phyloP scores from a whole-genome alignment of 2,888 invertebrate genomes.

The Oxytorus armatus region DNA sequence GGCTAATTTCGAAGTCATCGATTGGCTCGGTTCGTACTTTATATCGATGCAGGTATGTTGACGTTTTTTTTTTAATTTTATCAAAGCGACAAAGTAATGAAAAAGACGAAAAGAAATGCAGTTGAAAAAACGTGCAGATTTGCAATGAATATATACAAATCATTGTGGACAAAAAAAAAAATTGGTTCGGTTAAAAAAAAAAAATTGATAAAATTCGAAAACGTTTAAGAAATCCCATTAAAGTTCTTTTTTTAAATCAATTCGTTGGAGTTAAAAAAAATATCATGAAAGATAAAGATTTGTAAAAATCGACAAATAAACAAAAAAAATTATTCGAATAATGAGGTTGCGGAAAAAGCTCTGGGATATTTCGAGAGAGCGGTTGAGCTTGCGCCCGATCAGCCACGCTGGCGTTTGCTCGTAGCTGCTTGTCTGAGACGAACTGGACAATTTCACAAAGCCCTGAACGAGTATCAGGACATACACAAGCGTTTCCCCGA shows the following conservation, averaged over 20 bases:
- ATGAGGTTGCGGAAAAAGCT: constrained; percentile 92
- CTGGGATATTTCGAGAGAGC: constrained; percentile 93
- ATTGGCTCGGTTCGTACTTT: constrained; percentile 95
- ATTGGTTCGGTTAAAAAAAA: too few relatives aligned
- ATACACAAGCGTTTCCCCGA: constrained; percentile 97
- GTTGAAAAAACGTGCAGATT: too few relatives aligned
- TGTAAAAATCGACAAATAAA: background rate
- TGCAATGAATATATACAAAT: too few relatives aligned
- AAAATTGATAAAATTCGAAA: too few relatives aligned
- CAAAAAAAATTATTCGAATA: background rate
- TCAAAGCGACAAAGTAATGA: too few relatives aligned
- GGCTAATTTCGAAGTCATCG: constrained; percentile 88
- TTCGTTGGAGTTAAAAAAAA: too few relatives aligned
- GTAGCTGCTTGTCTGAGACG: constrained; percentile 94
- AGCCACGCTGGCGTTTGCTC: constrained; percentile 94
- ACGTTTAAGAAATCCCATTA: too few relatives aligned
- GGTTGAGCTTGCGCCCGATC: constrained; percentile 85
- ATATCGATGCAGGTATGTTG: constrained; percentile 90
- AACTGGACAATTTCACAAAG: constrained; percentile 93
- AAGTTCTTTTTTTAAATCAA: too few relatives aligned
- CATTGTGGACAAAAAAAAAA: too few relatives aligned
- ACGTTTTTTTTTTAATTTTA: background rate
- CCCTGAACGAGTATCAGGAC: constrained; percentile 92
- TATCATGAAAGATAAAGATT: too few relatives aligned
- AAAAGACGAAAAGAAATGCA: too few relatives aligned